A percentile compares a stretch with the other conserved stretches of the same genome.
Conservation (phyloP, 2,113 vertebrate species). For the Trogon surrucura region DNA sequence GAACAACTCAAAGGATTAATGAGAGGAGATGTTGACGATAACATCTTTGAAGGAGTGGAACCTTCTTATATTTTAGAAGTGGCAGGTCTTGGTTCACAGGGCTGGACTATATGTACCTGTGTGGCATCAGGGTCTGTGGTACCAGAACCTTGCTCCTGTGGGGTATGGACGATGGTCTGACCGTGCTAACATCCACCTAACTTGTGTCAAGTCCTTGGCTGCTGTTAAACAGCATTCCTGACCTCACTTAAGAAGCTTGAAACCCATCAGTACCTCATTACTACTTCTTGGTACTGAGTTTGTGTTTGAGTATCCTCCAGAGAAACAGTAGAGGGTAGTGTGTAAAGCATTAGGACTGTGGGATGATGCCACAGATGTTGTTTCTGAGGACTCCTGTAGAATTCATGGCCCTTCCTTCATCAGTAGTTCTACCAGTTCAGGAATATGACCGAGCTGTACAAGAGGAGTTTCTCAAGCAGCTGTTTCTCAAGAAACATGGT, state of each 20-base stretch:
- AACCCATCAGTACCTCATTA: not conserved
- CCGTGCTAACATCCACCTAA: rapidly evolving
- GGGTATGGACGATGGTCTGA: not conserved
- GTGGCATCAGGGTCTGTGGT: not conserved
- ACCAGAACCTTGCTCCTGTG: not conserved
- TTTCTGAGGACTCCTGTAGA: not conserved
- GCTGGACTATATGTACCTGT: not conserved
- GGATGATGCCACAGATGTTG: not conserved
- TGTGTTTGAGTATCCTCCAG: not conserved
- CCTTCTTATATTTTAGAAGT: not conserved
- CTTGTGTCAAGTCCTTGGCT: not conserved
- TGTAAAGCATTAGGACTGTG: not conserved
- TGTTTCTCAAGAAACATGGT: not conserved
- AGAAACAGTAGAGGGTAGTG: not conserved
- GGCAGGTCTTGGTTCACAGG: not conserved
- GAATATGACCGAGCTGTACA: not conserved
- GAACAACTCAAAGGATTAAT: not conserved
- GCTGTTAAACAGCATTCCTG: not conserved
- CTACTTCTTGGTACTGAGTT: not conserved
- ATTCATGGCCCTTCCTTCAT: not conserved
- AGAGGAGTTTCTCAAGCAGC: not conserved
- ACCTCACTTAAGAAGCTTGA: not conserved
- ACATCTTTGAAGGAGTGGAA: not conserved
- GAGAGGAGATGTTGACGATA: not conserved
- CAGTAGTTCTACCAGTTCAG: not conserved